Evolutionary conservation across 2,888 invertebrate genomes (phyloP).

Genomic region (Drymonia ruficornis): DNA sequence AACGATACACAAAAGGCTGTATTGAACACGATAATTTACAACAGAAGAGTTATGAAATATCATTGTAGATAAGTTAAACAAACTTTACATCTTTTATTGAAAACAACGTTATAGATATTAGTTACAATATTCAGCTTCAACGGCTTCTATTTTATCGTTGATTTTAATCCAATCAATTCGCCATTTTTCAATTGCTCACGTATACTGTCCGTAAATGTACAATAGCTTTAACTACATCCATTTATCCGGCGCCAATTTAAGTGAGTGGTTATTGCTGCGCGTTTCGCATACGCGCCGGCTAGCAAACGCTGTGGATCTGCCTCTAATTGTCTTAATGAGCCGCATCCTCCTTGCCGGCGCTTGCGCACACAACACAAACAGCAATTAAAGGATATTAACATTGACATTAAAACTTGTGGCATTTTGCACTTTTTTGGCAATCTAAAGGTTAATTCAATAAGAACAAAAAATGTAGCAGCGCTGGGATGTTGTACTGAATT

Average conservation of each 20-base stretch:
- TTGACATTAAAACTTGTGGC: conserved; percentile 4
- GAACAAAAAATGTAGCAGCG: neutral
- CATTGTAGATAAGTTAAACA: neutral
- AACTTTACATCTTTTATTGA: neutral
- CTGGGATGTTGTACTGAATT: too few relatives aligned
- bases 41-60: neutral
- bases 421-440: neutral
- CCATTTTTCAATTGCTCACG: neutral
- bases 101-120: neutral
- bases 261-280: conserved; percentile 30
- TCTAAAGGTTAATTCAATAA: neutral
- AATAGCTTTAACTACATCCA: neutral
- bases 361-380: conserved; percentile 38
- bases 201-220: neutral
- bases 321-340: conserved; percentile 74
- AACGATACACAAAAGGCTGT: conserved; percentile 17
- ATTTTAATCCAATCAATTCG: neutral
- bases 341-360: conserved; percentile 64
- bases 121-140: neutral
- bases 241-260: conserved; percentile 24
- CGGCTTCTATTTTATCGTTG: neutral
- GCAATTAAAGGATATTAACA: conserved; percentile 32
- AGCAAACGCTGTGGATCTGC: conserved; percentile 56
- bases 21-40: conserved; percentile 1
- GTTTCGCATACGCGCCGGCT: conserved; percentile 32